phyloP scores from a whole-genome alignment of 2,888 invertebrate species.

The Mesochorus sp. region DNA sequence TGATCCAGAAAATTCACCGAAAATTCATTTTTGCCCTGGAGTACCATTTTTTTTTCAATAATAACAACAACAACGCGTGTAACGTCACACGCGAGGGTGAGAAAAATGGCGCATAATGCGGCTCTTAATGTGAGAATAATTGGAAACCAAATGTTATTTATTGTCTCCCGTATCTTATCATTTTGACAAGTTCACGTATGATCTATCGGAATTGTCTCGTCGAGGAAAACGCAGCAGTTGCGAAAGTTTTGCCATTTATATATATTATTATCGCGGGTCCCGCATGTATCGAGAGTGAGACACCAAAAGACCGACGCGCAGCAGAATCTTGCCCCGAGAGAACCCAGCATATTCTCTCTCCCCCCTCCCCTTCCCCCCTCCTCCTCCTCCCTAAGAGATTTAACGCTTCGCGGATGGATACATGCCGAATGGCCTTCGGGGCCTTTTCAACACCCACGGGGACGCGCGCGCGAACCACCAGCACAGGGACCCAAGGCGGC shows the following conservation, averaged over 20 bases:
- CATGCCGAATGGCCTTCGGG: constrained; percentile 63
- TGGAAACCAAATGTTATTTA: too few species aligned
- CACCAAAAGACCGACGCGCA: neutral
- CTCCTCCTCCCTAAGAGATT: constrained; percentile 53
- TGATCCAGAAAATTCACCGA: too few species aligned
- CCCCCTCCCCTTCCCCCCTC: too few species aligned
- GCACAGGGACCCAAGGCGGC: constrained; percentile 49
- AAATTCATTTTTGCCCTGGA: too few species aligned
- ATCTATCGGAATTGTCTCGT: neutral
- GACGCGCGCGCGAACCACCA: constrained; percentile 41
- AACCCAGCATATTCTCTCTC: constrained; percentile 39
- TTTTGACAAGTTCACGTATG: too few species aligned
- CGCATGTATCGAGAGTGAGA: constrained; percentile 15
- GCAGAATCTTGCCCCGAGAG: constrained; percentile 10
- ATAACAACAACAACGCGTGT: too few species aligned
- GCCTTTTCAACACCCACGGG: constrained; percentile 71
- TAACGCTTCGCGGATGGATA: constrained; percentile 56
- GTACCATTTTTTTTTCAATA: too few species aligned
- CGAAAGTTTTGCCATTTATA: neutral
- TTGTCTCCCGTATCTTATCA: too few species aligned
- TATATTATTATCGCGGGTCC: neutral
- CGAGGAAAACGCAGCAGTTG: neutral
- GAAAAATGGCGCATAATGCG: too few species aligned
- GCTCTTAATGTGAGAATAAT: too few species aligned
- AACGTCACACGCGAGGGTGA: too few species aligned